Evolutionary conservation across 30 jellyfish, hydroid and myxozoan species (phyloP).

Genomic region (Turritopsis rubra): DNA sequence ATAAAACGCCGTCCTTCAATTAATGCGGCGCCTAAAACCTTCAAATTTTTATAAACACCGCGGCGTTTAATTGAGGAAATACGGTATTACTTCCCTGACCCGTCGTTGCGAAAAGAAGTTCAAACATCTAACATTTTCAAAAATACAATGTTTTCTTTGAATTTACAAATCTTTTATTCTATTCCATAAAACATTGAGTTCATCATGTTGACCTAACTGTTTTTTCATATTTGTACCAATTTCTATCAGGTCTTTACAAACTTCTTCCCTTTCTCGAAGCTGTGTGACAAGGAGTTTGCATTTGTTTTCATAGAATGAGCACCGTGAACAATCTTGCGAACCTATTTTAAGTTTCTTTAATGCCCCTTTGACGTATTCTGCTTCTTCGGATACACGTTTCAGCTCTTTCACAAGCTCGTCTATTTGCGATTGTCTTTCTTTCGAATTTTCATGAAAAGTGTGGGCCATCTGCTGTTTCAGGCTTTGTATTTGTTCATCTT

Average conservation of each 20-base stretch:
- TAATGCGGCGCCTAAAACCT: too few relatives aligned
- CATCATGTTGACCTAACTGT: conserved; percentile 58
- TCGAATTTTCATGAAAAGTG: conserved; percentile 51
- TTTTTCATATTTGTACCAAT: conserved; percentile 57
- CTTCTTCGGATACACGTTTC: conserved; percentile 69
- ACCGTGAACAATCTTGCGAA: conserved; percentile 45
- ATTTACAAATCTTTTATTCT: background rate
- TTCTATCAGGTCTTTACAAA: conserved; percentile 31
- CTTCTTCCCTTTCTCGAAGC: conserved; percentile 19
- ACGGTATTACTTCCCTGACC: too few relatives aligned
- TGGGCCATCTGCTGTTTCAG: conserved; percentile 56
- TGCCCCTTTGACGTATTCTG: conserved; percentile 64
- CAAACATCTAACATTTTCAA: too few relatives aligned
- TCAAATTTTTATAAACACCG: too few relatives aligned
- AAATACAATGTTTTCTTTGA: background rate
- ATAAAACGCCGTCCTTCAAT: too few relatives aligned
- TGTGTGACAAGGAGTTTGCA: conserved; percentile 41
- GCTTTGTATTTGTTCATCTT: conserved; percentile 46
- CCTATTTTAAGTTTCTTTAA: conserved; percentile 28
- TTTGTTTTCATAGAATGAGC: conserved; percentile 54
- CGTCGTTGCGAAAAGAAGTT: too few relatives aligned
- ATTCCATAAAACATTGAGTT: conserved; percentile 12
- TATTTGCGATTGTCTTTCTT: conserved; percentile 74
- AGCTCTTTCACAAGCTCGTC: conserved; percentile 65
- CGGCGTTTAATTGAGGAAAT: too few relatives aligned